Conservation (phyloP, 2,797 vertebrate genomes). For the Pipistrellus pipistrellus region DNA sequence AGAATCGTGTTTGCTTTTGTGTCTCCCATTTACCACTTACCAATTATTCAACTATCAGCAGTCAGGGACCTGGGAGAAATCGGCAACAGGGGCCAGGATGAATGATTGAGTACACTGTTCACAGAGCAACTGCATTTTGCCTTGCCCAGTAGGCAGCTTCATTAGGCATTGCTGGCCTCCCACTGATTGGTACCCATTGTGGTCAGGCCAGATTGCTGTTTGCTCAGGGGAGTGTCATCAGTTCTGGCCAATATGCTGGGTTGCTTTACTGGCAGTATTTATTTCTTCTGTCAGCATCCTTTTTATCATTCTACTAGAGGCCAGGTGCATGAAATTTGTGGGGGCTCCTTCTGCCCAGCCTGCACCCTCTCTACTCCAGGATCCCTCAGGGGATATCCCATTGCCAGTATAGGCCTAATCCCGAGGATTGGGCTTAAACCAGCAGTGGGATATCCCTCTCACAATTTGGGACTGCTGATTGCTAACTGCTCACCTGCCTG, state of each 20-base stretch:
- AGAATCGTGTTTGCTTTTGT: not conserved
- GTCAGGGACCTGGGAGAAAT: not conserved
- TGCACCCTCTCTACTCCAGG: too few relatives aligned
- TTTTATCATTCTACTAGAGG: not conserved
- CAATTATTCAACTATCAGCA: not conserved
- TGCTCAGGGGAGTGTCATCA: not conserved
- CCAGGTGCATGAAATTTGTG: too few relatives aligned
- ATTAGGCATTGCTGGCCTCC: accelerated
- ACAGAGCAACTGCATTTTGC: not conserved
- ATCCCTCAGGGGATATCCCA: too few relatives aligned
- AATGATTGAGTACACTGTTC: not conserved
- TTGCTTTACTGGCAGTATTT: not conserved
- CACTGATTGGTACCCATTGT: accelerated
- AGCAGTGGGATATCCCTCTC: too few relatives aligned
- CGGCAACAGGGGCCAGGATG: not conserved
- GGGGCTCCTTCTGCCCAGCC: too few relatives aligned
- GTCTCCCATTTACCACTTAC: not conserved
- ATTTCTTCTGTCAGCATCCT: not conserved
- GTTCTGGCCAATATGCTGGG: not conserved
- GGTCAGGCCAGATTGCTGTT: accelerated
- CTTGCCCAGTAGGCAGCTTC: not conserved
- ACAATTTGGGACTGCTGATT: too few relatives aligned
- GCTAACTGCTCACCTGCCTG: too few relatives aligned
- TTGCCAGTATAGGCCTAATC: too few relatives aligned
- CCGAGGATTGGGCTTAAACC: too few relatives aligned